Conservation (phyloP, 2,113 vertebrate genomes). For the Cephalopterus ornatus region DNA sequence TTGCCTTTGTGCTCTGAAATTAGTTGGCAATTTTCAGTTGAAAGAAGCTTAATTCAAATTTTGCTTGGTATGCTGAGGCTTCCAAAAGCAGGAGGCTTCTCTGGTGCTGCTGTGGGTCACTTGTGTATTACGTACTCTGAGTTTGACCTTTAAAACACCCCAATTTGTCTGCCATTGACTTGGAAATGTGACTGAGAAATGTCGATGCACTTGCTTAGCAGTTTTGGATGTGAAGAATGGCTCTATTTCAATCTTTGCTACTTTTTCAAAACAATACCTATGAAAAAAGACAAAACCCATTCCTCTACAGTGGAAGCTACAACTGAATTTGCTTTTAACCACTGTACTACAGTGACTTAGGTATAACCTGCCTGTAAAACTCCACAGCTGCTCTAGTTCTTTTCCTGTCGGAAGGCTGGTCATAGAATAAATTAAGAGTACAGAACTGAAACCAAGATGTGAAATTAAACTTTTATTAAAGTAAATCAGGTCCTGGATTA, state of each 20-base stretch:
- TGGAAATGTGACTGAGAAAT: background rate
- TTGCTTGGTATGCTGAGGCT: background rate
- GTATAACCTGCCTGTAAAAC: conserved; percentile 29
- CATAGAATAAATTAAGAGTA: conserved; percentile 58
- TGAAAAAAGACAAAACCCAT: background rate
- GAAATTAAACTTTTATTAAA: conserved; percentile 72
- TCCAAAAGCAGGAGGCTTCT: background rate
- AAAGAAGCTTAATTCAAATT: background rate
- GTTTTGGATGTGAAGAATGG: background rate
- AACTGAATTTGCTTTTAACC: background rate
- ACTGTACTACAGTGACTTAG: background rate
- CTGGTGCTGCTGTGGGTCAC: background rate
- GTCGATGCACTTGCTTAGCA: accelerated
- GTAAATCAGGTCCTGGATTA: conserved; percentile 54
- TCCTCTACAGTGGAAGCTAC: background rate
- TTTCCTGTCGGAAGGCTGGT: conserved; percentile 37
- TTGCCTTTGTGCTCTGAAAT: background rate
- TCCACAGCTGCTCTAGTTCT: conserved; percentile 33
- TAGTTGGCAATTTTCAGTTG: background rate
- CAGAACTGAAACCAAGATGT: conserved; percentile 59
- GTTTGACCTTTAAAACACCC: background rate
- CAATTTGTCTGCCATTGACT: background rate
- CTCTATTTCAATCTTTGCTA: background rate
- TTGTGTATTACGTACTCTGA: background rate
- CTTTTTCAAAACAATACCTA: background rate